These are phyloP conservation scores for Bombyx mandarina DNA, from an alignment of 1,140 invertebrate genomes.

Conservation along the genomic window DNA sequence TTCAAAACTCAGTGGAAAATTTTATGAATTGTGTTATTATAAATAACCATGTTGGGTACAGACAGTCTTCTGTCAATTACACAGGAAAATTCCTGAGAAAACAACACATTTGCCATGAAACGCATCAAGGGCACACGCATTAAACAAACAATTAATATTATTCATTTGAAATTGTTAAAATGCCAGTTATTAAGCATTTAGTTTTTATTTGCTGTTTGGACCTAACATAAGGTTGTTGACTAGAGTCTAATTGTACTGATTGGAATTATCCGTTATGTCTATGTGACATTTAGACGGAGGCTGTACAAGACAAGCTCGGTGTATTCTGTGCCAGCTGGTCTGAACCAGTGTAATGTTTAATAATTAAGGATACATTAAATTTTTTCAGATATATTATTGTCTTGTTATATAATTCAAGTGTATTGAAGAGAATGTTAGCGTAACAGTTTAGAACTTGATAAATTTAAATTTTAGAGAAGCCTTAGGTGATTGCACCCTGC, in stretches of 20 bases:
- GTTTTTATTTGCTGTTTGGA: slow-evolving; percentile 27
- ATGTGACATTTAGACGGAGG: slow-evolving; percentile 38
- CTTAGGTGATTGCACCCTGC: slow-evolving; percentile 53
- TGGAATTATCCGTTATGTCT: slow-evolving; percentile 20
- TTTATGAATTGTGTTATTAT: slow-evolving; percentile 22
- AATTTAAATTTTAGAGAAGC: slow-evolving; percentile 55
- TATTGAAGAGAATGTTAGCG: slow-evolving; percentile 50
- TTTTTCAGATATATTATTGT: slow-evolving; percentile 70
- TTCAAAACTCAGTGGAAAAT: slow-evolving; percentile 9
- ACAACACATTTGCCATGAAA: slow-evolving; percentile 21
- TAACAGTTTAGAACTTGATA: slow-evolving; percentile 49
- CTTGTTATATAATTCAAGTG: slow-evolving; percentile 69
- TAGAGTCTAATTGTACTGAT: slow-evolving; percentile 14
- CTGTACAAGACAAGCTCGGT: slow-evolving; percentile 34
- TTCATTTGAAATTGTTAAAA: slow-evolving; percentile 8
- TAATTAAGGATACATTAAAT: slow-evolving; percentile 66
- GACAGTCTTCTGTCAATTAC: slow-evolving; percentile 39
- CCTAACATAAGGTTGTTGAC: slow-evolving; percentile 21
- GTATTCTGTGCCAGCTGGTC: slow-evolving; percentile 43
- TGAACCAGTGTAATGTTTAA: slow-evolving; percentile 67
- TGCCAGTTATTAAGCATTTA: slow-evolving; percentile 7
- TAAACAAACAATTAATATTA: neutral
- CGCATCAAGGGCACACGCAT: slow-evolving; percentile 13
- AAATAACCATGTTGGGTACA: slow-evolving; percentile 34
- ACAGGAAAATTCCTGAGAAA: slow-evolving; percentile 27